Evolutionary conservation across 2,113 vertebrate species (phyloP).

Genomic region (Sterrhoptilus dennistouni): DNA sequence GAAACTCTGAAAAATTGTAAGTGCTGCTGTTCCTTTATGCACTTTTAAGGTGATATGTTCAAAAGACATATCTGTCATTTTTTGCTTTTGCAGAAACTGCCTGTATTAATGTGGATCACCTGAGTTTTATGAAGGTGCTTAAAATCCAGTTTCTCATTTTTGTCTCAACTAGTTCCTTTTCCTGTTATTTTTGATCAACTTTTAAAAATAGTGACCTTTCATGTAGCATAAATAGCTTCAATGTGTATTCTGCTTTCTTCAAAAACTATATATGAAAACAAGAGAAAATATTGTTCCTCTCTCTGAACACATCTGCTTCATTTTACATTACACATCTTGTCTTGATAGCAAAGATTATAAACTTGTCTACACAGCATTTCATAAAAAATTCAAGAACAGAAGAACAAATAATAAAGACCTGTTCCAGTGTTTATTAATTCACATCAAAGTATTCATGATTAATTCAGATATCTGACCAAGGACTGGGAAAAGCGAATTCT

Average conservation of each 20-base stretch:
- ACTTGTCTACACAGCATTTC: conserved; percentile 28
- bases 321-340: conserved; percentile 8
- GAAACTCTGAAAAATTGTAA: background rate
- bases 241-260: background rate
- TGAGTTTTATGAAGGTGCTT: background rate
- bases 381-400: conserved; percentile 48
- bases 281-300: background rate
- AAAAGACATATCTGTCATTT: background rate
- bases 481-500: background rate
- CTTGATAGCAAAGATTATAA: background rate
- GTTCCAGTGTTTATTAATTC: conserved; percentile 13
- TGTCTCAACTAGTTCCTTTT: background rate
- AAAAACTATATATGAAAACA: background rate
- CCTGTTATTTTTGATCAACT: background rate
- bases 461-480: conserved; percentile 25
- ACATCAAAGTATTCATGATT: conserved; percentile 22
- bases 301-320: background rate
- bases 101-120: background rate
- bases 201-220: background rate
- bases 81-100: background rate
- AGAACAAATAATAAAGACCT: conserved; percentile 26
- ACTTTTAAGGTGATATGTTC: background rate
- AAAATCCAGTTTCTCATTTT: background rate
- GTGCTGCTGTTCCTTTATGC: background rate
- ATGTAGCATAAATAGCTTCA: background rate